Evolutionary conservation across 1,140 invertebrate species (phyloP).

Genomic region (Drosophila kikkawai): DNA sequence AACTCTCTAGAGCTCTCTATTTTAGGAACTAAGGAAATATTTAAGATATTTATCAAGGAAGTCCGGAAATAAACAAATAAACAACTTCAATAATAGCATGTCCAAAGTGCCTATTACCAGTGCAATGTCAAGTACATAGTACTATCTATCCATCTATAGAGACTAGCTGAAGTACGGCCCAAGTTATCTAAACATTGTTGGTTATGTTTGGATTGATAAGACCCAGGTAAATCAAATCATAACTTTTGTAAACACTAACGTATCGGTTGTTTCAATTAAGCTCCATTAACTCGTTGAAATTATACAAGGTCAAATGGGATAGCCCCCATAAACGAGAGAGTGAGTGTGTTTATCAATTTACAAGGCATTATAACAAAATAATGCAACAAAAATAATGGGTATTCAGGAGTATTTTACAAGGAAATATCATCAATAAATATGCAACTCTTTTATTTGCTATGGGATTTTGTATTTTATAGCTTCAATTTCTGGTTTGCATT

Average conservation of each 20-base stretch:
- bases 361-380: background rate
- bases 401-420: too few species aligned
- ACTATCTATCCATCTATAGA: background rate
- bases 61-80: slow-evolving; percentile 5
- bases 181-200: slow-evolving; percentile 28
- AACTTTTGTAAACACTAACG: slow-evolving; percentile 15
- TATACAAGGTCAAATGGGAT: background rate
- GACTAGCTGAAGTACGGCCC: background rate
- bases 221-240: slow-evolving; percentile 28
- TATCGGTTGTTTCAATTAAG: slow-evolving; percentile 1
- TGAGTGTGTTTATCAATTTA: background rate
- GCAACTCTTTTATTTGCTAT: background rate
- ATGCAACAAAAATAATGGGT: background rate
- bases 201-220: slow-evolving; percentile 19
- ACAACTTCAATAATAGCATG: background rate
- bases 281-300: background rate
- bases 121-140: slow-evolving; percentile 16
- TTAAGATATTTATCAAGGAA: background rate
- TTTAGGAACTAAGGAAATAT: too few species aligned
- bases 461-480: slow-evolving; percentile 12
- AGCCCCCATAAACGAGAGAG: background rate
- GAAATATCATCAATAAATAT: background rate
- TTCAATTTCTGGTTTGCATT: slow-evolving; percentile 13
- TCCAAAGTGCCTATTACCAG: background rate
- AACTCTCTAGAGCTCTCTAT: background rate